A percentile compares a stretch with the other conserved stretches of the same genome.
These are phyloP conservation scores for Lithophane semibrunnea DNA, from an alignment of 2,888 invertebrate genomes.

Conservation along the genomic window DNA sequence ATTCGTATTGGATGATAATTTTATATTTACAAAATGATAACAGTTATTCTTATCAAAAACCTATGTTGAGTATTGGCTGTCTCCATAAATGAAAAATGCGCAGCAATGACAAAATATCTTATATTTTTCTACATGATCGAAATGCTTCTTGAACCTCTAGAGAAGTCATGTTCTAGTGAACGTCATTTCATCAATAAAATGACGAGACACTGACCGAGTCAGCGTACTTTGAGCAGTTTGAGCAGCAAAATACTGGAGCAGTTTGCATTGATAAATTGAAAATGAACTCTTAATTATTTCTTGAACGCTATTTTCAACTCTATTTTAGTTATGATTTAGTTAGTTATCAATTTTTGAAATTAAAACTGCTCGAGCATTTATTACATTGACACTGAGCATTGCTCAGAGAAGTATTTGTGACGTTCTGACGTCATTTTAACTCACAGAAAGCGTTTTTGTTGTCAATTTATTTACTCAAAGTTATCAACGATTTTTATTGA, in stretches of 20 bases:
- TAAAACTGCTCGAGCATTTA: neutral
- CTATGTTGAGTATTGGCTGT: neutral
- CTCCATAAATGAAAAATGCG: neutral
- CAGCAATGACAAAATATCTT: conserved; percentile 11
- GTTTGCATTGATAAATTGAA: neutral
- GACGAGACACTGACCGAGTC: conserved; percentile 7
- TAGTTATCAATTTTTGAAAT: conserved; percentile 8
- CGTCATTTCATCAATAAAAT: conserved; percentile 22
- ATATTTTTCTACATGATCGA: conserved; percentile 9
- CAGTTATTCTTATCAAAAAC: conserved; percentile 30
- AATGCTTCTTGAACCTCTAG: neutral
- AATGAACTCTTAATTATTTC: neutral
- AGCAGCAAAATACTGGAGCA: neutral
- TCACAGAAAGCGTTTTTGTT: conserved; percentile 8
- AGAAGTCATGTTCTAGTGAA: conserved; percentile 2
- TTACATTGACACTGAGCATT: too few relatives aligned
- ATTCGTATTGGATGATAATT: conserved; percentile 16
- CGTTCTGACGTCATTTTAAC: neutral
- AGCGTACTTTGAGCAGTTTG: neutral
- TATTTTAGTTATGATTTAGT: conserved; percentile 6
- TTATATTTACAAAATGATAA: conserved; percentile 12
- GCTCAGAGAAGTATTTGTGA: too few relatives aligned
- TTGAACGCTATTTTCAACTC: neutral
- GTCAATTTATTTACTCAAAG: conserved; percentile 19
- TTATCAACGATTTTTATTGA: neutral